phyloP scores from a whole-genome alignment of 2,888 invertebrate genomes.

The Dynastes hyllus region DNA sequence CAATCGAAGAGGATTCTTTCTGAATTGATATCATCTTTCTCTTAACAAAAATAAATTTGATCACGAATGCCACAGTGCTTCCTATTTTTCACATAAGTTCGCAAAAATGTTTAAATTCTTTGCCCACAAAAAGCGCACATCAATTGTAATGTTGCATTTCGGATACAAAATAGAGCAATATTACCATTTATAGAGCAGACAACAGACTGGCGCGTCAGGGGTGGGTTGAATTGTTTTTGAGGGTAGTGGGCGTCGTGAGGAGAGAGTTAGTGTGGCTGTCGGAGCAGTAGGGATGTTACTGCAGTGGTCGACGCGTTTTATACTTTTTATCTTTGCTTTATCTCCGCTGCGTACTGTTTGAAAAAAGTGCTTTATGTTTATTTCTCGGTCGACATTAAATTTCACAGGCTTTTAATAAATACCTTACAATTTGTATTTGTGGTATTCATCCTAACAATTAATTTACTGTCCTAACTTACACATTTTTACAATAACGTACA shows the following conservation, averaged over 20 bases:
- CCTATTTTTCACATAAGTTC: constrained; percentile 52
- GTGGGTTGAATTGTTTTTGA: constrained; percentile 61
- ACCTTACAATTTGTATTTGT: too few relatives aligned
- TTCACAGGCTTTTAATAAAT: too few relatives aligned
- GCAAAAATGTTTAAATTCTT: constrained; percentile 53
- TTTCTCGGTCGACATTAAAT: background rate
- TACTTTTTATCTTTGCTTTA: constrained; percentile 56
- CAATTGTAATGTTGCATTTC: constrained; percentile 64
- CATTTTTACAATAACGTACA: too few relatives aligned
- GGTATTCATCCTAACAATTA: too few relatives aligned
- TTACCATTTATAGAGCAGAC: constrained; percentile 66
- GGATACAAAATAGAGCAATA: constrained; percentile 66
- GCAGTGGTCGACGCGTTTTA: constrained; percentile 62
- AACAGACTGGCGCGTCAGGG: constrained; percentile 66
- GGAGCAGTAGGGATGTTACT: constrained; percentile 53
- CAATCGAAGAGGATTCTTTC: background rate
- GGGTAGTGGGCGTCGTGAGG: constrained; percentile 52
- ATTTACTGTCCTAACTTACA: too few relatives aligned
- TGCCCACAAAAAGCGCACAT: constrained; percentile 57
- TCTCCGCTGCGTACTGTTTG: constrained; percentile 52
- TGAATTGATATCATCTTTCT: constrained; percentile 19
- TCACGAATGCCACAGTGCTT: constrained; percentile 37
- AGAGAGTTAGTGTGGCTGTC: constrained; percentile 44
- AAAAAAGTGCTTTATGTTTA: constrained; percentile 25
- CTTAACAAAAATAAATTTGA: constrained; percentile 30